phyloP scores from a whole-genome alignment of 1,140 invertebrate species.

The Artemia franciscana region DNA sequence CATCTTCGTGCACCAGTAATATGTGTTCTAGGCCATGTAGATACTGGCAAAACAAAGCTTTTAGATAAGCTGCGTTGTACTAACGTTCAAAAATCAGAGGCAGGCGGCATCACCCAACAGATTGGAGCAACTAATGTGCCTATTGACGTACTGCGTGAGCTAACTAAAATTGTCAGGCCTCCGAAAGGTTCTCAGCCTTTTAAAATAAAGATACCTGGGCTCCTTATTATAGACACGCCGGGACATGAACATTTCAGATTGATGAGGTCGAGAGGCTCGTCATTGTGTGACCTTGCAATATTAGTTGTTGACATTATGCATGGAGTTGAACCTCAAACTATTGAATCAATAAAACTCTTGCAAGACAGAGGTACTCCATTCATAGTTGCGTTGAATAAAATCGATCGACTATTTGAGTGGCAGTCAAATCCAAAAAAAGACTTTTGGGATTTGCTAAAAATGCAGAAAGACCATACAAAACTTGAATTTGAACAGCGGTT shows the following conservation, averaged over 20 bases:
- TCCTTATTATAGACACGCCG: constrained; percentile 96
- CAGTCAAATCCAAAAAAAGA: constrained; percentile 71
- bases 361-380: too few species aligned
- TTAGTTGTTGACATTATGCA: constrained; percentile 99
- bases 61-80: constrained; percentile 83
- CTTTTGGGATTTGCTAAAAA: constrained; percentile 62
- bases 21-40: too few species aligned
- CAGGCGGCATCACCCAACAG: constrained; percentile 99
- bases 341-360: constrained; percentile 98
- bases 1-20: too few species aligned
- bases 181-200: constrained; percentile 42
- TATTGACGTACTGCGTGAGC: constrained; percentile 76
- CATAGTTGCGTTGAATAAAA: too few species aligned
- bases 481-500: constrained; percentile 78
- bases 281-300: constrained; percentile 97
- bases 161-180: constrained; percentile 82
- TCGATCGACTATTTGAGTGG: constrained; percentile 90
- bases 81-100: constrained; percentile 94
- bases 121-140: constrained; percentile 99
- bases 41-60: constrained; percentile 97
- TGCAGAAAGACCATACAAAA: constrained; percentile 66
- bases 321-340: constrained; percentile 91
- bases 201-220: constrained; percentile 71
- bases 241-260: constrained; percentile 99
- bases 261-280: constrained; percentile 82